Conservation (phyloP, 2,797 vertebrate genomes). For the Hypotaenidia philippensis region DNA sequence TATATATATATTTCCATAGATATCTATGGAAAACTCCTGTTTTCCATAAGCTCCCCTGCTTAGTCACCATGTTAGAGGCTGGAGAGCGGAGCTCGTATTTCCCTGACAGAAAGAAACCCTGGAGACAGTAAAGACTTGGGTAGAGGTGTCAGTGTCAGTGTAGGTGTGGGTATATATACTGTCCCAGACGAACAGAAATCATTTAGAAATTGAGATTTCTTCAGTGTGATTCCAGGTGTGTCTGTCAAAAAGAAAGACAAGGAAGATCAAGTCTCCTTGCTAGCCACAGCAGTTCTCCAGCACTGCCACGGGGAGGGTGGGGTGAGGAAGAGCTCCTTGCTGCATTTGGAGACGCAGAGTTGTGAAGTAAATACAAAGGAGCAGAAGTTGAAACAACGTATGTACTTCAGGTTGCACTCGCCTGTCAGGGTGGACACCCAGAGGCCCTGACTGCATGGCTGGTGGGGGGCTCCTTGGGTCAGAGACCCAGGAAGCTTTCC, state of each 20-base stretch:
- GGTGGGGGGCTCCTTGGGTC: not conserved
- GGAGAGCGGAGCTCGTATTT: not conserved
- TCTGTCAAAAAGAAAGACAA: not conserved
- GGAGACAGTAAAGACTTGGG: not conserved
- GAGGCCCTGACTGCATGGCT: too few relatives aligned
- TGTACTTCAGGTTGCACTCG: rapidly evolving
- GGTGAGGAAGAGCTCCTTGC: not conserved
- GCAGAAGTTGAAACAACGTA: not conserved
- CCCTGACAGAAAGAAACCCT: not conserved
- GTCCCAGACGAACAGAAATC: not conserved
- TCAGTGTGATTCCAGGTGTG: not conserved
- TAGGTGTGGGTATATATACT: not conserved
- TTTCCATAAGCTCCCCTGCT: not conserved
- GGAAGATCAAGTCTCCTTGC: not conserved
- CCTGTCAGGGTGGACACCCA: not conserved
- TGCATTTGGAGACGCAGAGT: not conserved
- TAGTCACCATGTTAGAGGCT: not conserved
- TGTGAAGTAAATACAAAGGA: not conserved
- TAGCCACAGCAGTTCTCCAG: not conserved
- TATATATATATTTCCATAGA: too few relatives aligned
- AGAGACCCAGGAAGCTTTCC: not conserved
- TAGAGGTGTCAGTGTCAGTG: too few relatives aligned
- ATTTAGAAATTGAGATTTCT: not conserved
- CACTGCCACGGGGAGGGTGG: rapidly evolving
- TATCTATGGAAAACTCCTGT: not conserved